These are phyloP conservation scores for Hypanus sabinus DNA, from an alignment of 2,113 vertebrate species.

Conservation along the genomic window DNA sequence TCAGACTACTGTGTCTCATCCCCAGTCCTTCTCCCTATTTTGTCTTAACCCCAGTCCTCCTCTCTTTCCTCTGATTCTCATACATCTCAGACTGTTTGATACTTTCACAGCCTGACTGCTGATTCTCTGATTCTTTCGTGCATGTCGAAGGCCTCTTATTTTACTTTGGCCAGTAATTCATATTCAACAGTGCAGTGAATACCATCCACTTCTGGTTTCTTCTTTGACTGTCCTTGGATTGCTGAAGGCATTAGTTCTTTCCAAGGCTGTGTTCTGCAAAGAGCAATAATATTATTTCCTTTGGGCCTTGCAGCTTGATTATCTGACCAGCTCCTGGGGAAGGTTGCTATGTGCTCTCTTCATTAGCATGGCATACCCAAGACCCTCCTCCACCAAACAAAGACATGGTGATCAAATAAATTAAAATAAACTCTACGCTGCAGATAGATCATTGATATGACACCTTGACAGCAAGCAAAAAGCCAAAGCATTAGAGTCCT, in stretches of 20 bases:
- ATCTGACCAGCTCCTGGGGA: background rate
- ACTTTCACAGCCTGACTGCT: background rate
- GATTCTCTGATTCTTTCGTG: background rate
- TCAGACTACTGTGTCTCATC: background rate
- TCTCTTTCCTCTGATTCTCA: background rate
- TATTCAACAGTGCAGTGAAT: background rate
- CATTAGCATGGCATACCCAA: background rate
- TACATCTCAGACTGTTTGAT: background rate
- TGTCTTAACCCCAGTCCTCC: background rate
- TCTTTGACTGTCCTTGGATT: background rate
- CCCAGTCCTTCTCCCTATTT: background rate
- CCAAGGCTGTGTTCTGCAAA: background rate
- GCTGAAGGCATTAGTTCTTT: no score
- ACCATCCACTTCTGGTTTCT: background rate
- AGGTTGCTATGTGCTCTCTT: background rate
- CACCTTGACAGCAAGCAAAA: background rate
- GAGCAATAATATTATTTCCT: background rate
- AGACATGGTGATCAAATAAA: background rate
- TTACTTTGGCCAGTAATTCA: background rate
- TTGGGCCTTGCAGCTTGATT: background rate
- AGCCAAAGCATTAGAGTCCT: background rate
- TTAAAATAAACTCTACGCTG: background rate
- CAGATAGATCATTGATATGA: background rate
- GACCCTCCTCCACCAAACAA: background rate
- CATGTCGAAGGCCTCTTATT: background rate